These are phyloP conservation scores for Threskiornis aethiopicus DNA, from an alignment of 2,797 vertebrate species.

Conservation along the genomic window DNA sequence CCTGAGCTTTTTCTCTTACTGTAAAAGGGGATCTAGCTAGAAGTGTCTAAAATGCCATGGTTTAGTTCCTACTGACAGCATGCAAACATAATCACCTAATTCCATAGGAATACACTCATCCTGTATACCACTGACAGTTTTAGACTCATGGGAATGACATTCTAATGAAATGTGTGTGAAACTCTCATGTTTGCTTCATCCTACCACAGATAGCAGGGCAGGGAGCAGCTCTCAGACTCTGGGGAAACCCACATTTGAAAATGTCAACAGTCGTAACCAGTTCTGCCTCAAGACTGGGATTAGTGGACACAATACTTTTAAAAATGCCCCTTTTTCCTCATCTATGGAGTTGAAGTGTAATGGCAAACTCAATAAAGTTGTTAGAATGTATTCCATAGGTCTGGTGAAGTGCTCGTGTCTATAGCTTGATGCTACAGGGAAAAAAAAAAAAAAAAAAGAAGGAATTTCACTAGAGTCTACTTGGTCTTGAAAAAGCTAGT, in stretches of 20 bases:
- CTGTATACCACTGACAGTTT: not conserved
- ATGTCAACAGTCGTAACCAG: not conserved
- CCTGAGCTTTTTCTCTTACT: not conserved
- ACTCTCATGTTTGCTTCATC: not conserved
- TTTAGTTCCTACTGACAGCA: not conserved
- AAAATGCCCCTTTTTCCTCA: not conserved
- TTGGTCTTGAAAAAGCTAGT: not conserved
- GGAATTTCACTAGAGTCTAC: not conserved
- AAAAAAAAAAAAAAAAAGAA: not conserved
- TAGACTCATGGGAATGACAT: not conserved
- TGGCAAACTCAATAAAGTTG: not conserved
- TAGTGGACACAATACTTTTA: not conserved
- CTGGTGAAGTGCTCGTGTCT: not conserved
- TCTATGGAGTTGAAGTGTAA: not conserved
- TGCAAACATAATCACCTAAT: not conserved
- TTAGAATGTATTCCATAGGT: not conserved
- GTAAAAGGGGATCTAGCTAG: not conserved
- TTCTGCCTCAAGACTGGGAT: not conserved
- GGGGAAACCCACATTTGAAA: not conserved
- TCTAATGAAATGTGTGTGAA: not conserved
- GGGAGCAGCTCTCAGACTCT: not conserved
- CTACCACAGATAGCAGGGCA: not conserved
- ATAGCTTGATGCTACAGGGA: not conserved
- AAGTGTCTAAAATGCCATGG: not conserved
- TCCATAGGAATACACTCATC: not conserved